A percentile compares a stretch with the other conserved stretches of the same genome.
Conservation (phyloP, 2,797 vertebrate genomes). For the Diceros bicornis region DNA sequence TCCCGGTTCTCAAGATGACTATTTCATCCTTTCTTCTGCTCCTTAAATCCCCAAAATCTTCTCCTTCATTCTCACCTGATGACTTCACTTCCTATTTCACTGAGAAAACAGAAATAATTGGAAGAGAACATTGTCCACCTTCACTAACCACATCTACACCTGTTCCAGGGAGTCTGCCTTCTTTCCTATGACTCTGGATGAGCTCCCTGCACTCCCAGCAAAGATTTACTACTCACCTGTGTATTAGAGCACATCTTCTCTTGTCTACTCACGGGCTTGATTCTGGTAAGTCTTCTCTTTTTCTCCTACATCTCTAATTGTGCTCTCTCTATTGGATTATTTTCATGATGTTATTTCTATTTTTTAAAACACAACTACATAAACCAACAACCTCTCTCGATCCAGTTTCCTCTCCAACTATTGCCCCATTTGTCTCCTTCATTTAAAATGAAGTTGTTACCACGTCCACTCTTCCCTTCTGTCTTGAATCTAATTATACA, state of each 20-base stretch:
- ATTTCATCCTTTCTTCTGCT: background rate
- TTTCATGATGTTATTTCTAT: background rate
- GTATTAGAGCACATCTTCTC: background rate
- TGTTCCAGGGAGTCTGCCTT: background rate
- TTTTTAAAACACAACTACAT: background rate
- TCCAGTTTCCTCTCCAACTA: background rate
- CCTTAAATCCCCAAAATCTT: background rate
- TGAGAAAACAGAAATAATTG: background rate
- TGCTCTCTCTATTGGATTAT: background rate
- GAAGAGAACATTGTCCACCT: background rate
- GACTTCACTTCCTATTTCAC: background rate
- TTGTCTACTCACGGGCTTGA: background rate
- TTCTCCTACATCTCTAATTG: background rate
- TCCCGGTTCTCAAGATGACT: background rate
- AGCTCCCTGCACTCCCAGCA: background rate
- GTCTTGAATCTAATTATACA: background rate
- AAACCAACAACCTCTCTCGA: background rate
- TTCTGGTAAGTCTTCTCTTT: background rate
- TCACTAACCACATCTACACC: background rate
- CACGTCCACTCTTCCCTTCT: background rate
- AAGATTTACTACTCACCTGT: background rate
- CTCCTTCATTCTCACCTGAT: background rate
- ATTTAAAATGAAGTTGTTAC: background rate
- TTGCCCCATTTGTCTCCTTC: background rate
- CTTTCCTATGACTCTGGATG: background rate